Conservation (phyloP, 2,888 invertebrate species). For the Zygothrica quintamaculata region DNA sequence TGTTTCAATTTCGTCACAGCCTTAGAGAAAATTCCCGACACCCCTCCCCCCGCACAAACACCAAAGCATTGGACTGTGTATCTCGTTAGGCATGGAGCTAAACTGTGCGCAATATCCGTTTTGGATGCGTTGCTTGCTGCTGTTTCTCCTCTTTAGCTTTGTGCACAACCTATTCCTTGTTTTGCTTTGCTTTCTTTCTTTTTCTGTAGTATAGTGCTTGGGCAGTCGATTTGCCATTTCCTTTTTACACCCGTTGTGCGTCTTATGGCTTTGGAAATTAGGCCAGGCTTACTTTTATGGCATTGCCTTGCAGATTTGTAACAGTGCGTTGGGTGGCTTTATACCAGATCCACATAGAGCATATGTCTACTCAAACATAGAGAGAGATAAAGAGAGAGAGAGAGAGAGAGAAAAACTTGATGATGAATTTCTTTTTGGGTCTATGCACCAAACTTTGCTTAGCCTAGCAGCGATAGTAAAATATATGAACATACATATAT, state of each 20-base stretch:
- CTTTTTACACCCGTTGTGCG: constrained; percentile 28
- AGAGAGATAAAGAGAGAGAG: too few relatives aligned
- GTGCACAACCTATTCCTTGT: constrained; percentile 38
- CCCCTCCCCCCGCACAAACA: background rate
- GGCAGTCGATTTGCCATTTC: constrained; percentile 34
- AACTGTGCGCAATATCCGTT: constrained; percentile 28
- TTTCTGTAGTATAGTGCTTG: constrained; percentile 15
- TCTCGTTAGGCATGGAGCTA: background rate
- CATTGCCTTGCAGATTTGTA: constrained; percentile 49
- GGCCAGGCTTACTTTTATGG: constrained; percentile 54
- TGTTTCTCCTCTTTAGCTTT: constrained; percentile 37
- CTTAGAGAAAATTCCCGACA: too few relatives aligned
- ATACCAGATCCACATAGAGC: constrained; percentile 27
- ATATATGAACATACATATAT: background rate
- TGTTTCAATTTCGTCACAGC: constrained; percentile 43
- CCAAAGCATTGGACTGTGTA: background rate
- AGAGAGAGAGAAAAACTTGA: too few relatives aligned
- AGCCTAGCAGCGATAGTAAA: constrained; percentile 1
- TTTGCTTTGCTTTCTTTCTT: constrained; percentile 41
- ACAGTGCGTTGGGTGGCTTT: constrained; percentile 32
- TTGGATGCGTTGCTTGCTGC: constrained; percentile 13
- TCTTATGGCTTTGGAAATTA: constrained; percentile 60
- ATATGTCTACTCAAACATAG: constrained; percentile 17
- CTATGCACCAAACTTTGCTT: background rate
- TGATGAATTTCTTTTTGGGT: constrained; percentile 39